Evolutionary conservation across 2,113 vertebrate species (phyloP).

Genomic region (Apistogramma diplotaenia): DNA sequence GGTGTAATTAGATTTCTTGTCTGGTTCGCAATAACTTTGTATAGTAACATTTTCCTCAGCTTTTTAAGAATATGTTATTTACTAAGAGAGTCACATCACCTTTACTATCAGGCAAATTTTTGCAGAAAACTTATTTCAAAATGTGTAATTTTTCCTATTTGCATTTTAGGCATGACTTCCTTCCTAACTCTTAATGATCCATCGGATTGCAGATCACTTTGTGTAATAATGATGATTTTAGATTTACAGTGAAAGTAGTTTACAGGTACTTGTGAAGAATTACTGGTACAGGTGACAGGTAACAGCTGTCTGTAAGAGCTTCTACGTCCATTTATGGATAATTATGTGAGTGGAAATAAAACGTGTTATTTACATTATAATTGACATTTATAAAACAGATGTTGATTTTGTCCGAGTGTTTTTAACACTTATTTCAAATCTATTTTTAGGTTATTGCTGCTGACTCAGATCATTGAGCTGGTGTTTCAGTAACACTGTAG

Average conservation of each 20-base stretch:
- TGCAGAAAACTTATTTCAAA: background rate
- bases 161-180: background rate
- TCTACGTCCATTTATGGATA: background rate
- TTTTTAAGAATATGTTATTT: background rate
- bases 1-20: conserved; percentile 26
- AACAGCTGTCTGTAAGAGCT: background rate
- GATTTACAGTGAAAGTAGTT: background rate
- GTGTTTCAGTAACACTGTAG: background rate
- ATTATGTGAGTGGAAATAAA: background rate
- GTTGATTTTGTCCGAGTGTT: background rate
- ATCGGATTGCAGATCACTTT: background rate
- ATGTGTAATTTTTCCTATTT: background rate
- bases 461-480: background rate
- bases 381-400: background rate
- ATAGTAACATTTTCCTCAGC: background rate
- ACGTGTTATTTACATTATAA: background rate
- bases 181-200: background rate
- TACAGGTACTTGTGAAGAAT: background rate
- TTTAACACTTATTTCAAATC: background rate
- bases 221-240: background rate
- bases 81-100: background rate
- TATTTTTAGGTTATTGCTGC: background rate
- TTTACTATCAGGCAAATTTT: background rate
- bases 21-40: background rate
- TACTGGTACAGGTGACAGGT: background rate